Evolutionary conservation across 1,140 invertebrate species (phyloP), one percentile per base, ranked within the genome.

Genomic region (Saccostrea echinata): DNA sequence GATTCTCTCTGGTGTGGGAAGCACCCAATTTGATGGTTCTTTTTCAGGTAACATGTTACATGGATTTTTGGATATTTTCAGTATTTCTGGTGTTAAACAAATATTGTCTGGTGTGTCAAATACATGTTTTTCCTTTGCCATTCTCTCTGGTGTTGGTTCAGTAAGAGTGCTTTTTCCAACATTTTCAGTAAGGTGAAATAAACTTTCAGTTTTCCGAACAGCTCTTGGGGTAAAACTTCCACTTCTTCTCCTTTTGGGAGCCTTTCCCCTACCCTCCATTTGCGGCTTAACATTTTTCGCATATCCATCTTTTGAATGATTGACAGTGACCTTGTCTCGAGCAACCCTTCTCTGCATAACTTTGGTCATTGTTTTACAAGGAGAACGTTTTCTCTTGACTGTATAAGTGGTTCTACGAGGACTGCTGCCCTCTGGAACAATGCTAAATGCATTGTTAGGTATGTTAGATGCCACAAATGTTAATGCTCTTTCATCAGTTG

Each of bases 351-450:
- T 68, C 24, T 11, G 33, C 30, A 18, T 1, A 43, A 33, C 3
- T 21, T 30, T 35, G 61, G 61, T 16, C 18, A 71, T 35, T 71
- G 55, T 35, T 85, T 68, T 33, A 76, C 27, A 11, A 33, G 68
- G 30, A 13, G 27, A 33, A 33, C 18, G 51, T 64, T 43, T 61
- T n/a, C 57, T 64, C 21, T 27, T 33, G 57, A 88, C 88, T 11
- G 87, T 86, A 27, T 88, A 91, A 1, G 91, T 92, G 57, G 88
- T 90, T 51, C 91, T 61, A n/a, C 91, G 84, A 57, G 91, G 91
- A 84, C 90, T 91, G 4, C 84, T 89, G 16, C 27, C 68, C 52
- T 88, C 64, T 13, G 89, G 84, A 24, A 82, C 68, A 35, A 76
- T 51, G n/a, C 83, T 61, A 81, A 84, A 87, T 27, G 76, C 80